Conservation (phyloP, 2,888 invertebrate species). For the Mamestra brassicae region DNA sequence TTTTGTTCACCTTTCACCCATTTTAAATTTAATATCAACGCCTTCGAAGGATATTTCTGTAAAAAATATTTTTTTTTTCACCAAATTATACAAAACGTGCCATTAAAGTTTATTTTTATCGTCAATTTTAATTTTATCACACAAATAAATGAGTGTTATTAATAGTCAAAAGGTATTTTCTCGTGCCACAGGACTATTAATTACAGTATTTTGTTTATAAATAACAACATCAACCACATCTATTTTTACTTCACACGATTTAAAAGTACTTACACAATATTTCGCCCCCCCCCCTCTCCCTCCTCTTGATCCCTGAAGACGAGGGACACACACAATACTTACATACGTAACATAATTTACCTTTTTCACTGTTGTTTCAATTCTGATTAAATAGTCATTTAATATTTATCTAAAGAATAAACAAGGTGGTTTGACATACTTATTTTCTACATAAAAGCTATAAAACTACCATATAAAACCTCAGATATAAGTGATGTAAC, state of each 20-base stretch:
- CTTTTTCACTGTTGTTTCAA: not conserved
- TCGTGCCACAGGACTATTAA: not conserved
- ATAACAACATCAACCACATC: not conserved
- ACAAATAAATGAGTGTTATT: slow-evolving; percentile 12
- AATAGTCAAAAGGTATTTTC: slow-evolving; percentile 6
- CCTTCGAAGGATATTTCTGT: not conserved
- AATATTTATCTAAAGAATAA: no score
- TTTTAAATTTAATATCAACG: not conserved
- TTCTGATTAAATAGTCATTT: not conserved
- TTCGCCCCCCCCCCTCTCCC: no score
- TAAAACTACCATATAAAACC: no score
- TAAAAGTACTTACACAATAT: no score
- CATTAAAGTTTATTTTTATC: slow-evolving; percentile 3
- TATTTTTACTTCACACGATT: not conserved
- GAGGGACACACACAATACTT: no score
- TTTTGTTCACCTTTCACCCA: not conserved
- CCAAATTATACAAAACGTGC: slow-evolving; percentile 7
- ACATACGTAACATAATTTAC: not conserved
- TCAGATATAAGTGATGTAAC: no score
- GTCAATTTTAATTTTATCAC: not conserved
- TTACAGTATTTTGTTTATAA: slow-evolving; percentile 2
- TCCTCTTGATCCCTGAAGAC: no score
- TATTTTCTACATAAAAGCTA: no score
- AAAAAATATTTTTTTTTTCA: not conserved
- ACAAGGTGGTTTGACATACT: no score